These are phyloP conservation scores for Takifugu rubripes DNA, from an alignment of 2,797 vertebrate species.

Conservation along the genomic window DNA sequence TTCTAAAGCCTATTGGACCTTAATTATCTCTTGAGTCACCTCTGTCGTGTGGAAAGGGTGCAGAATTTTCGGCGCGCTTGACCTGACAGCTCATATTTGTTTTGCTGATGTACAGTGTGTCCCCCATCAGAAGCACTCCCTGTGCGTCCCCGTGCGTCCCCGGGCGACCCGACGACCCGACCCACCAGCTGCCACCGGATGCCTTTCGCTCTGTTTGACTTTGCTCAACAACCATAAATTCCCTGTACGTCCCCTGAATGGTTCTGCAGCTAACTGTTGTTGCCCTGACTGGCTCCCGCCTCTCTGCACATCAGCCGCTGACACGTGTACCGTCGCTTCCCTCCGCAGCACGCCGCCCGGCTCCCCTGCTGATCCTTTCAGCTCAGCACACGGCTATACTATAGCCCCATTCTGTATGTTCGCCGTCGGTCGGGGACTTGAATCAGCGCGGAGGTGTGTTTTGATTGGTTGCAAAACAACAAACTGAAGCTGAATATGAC, in stretches of 20 bases:
- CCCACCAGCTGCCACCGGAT: slow-evolving; percentile 21
- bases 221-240: slow-evolving; percentile 26
- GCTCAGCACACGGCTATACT: slow-evolving; percentile 27
- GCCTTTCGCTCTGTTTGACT: slow-evolving; percentile 36
- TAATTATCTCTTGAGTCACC: too few species aligned
- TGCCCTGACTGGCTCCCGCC: slow-evolving; percentile 10
- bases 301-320: slow-evolving; percentile 32
- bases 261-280: slow-evolving; percentile 19
- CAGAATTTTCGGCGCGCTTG: too few species aligned
- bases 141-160: background rate
- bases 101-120: background rate
- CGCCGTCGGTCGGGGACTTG: slow-evolving; percentile 12
- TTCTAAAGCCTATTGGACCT: too few species aligned
- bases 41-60: too few species aligned
- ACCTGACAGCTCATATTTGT: too few species aligned
- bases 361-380: slow-evolving; percentile 64
- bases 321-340: slow-evolving; percentile 40
- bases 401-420: slow-evolving; percentile 26
- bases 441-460: too few species aligned
- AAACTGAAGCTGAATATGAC: slow-evolving; percentile 22
- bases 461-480: background rate
- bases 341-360: slow-evolving; percentile 43
- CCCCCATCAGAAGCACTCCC: background rate
- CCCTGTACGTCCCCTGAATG: background rate
- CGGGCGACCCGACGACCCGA: slow-evolving; percentile 14